Percentiles rank a stretch among this genome's conserved stretches.
Evolutionary conservation across 2,888 invertebrate genomes (phyloP).

Genomic region (Adelphocoris suturalis): DNA sequence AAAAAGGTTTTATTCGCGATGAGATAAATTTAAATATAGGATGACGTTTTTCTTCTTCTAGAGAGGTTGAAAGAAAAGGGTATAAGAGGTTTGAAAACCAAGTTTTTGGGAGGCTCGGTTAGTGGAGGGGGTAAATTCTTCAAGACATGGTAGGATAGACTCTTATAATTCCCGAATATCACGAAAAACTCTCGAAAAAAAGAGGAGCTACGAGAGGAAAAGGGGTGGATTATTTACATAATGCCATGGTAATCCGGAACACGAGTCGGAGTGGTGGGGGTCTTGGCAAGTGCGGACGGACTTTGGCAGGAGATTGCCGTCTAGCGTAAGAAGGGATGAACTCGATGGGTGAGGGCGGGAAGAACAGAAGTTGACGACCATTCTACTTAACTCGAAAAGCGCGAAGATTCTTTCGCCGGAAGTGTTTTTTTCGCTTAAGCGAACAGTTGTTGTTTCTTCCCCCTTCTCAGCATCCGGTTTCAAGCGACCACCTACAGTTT

Average conservation of each 20-base stretch:
- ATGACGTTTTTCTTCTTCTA: neutral
- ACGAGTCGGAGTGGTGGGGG: neutral
- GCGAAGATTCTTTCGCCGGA: neutral
- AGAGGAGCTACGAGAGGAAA: neutral
- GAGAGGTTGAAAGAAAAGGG: neutral
- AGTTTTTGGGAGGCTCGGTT: neutral
- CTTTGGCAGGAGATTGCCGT: slow-evolving; percentile 25
- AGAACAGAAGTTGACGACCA: slow-evolving; percentile 36
- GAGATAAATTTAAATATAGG: neutral
- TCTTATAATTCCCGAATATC: slow-evolving; percentile 36
- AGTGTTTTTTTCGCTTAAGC: neutral
- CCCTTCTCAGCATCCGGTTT: neutral
- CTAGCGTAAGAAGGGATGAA: slow-evolving; percentile 10
- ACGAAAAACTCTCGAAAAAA: neutral
- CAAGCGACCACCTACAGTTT: neutral
- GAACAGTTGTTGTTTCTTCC: neutral
- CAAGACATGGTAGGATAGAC: neutral
- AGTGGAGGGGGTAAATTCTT: neutral
- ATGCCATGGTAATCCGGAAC: slow-evolving; percentile 56
- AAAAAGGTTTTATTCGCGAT: neutral
- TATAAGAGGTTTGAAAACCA: slow-evolving; percentile 39
- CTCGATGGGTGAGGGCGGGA: neutral
- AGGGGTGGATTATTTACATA: slow-evolving; percentile 36
- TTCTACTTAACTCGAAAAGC: slow-evolving; percentile 31
- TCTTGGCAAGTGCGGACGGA: slow-evolving; percentile 13